Conservation (phyloP, 1,140 invertebrate genomes). For the Scaptomyza pallida region DNA sequence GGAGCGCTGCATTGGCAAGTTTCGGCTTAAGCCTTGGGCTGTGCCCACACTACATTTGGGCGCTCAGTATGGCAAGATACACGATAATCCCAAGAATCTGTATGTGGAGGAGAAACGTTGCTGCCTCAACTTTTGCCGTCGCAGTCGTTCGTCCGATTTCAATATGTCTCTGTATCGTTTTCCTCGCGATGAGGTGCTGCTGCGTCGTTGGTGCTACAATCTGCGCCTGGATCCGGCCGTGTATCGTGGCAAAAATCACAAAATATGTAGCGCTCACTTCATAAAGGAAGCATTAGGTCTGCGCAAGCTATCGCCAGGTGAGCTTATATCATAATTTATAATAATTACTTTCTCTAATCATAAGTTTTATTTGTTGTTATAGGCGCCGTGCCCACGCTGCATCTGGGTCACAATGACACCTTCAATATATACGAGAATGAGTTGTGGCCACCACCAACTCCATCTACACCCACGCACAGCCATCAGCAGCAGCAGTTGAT, state of each 20-base stretch:
- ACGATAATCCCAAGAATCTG: constrained; percentile 76
- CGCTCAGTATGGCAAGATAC: constrained; percentile 75
- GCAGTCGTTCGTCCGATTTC: constrained; percentile 76
- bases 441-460: constrained; percentile 67
- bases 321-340: background rate
- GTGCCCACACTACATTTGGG: constrained; percentile 76
- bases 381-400: constrained; percentile 77
- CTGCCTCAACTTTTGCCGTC: constrained; percentile 73
- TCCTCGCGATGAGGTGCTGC: constrained; percentile 68
- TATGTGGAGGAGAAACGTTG: constrained; percentile 79
- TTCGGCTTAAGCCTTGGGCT: constrained; percentile 77
- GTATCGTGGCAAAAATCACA: constrained; percentile 80
- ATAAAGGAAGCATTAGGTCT: constrained; percentile 76
- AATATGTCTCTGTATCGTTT: constrained; percentile 80
- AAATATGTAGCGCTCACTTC: constrained; percentile 80
- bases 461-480: constrained; percentile 29
- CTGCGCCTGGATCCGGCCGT: constrained; percentile 71
- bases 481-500: constrained; percentile 31
- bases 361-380: background rate
- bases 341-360: background rate
- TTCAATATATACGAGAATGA: constrained; percentile 82
- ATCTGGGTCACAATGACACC: constrained; percentile 76
- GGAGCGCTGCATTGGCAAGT: constrained; percentile 79
- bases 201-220: constrained; percentile 81
- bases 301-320: constrained; percentile 72